Conservation (phyloP, 2,113 vertebrate genomes). For the Panurus biarmicus region DNA sequence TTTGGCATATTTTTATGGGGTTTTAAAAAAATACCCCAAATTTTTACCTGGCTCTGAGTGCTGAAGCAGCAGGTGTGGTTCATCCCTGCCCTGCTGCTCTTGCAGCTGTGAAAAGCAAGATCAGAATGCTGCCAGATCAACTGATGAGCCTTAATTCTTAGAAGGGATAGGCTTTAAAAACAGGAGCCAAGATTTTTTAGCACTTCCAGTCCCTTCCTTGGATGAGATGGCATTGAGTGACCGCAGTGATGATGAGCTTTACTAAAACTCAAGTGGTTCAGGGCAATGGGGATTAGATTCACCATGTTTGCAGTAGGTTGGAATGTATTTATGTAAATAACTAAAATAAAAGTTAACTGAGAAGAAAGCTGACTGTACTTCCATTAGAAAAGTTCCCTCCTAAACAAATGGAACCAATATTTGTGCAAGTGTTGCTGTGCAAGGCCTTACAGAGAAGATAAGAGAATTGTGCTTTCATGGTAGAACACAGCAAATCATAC, state of each 20-base stretch:
- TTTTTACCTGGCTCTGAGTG: background rate
- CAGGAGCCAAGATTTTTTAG: background rate
- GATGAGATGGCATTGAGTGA: background rate
- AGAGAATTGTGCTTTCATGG: background rate
- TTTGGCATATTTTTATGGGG: background rate
- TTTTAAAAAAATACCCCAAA: background rate
- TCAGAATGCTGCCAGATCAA: background rate
- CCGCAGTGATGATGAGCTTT: background rate
- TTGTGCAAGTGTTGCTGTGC: background rate
- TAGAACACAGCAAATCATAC: background rate
- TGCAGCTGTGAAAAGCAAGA: background rate
- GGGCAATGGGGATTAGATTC: background rate
- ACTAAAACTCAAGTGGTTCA: background rate
- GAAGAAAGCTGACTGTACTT: background rate
- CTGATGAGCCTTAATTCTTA: background rate
- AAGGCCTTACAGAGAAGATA: background rate
- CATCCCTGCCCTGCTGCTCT: background rate
- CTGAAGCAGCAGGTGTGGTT: background rate
- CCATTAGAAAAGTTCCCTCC: background rate
- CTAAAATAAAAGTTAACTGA: background rate
- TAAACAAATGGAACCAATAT: background rate
- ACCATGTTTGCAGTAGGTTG: background rate
- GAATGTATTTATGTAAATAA: background rate
- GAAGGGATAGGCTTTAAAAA: background rate
- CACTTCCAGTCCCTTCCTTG: background rate